phyloP scores from a whole-genome alignment of 1,140 invertebrate genomes.

The Brachionus sp. region DNA sequence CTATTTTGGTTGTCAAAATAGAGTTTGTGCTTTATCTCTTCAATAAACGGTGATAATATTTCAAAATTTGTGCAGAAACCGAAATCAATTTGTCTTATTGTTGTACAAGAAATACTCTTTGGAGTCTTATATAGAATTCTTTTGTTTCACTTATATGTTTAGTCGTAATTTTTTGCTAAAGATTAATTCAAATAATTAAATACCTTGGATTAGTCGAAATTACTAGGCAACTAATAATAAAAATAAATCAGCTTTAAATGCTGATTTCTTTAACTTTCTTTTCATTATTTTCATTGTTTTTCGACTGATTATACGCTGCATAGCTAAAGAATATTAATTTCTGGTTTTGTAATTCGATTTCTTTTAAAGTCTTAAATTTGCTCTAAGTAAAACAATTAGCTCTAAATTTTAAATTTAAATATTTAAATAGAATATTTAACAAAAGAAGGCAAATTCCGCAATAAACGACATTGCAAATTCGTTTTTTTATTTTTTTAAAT shows the following conservation, averaged over 20 bases:
- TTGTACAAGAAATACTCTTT: neutral
- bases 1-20: neutral
- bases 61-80: neutral
- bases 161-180: conserved; percentile 14
- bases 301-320: neutral
- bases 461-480: neutral
- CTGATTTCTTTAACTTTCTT: conserved; percentile 19
- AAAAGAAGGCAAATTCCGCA: conserved; percentile 10
- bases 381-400: conserved; percentile 36
- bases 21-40: neutral
- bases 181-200: conserved; percentile 41
- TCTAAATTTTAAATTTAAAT: conserved; percentile 3
- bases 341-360: conserved; percentile 27
- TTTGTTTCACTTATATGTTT: conserved; percentile 32
- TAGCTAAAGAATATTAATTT: conserved; percentile 1
- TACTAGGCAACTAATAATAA: conserved; percentile 39
- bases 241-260: conserved; percentile 30
- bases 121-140: conserved; percentile 6
- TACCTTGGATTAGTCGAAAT: conserved; percentile 39
- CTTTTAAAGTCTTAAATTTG: neutral
- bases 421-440: neutral
- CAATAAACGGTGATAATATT: neutral
- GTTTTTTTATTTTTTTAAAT: neutral
- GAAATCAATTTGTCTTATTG: neutral
- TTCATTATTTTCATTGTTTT: neutral